phyloP scores from a whole-genome alignment of 2,888 invertebrate genomes.

The Hirtodrosophila trivittata region DNA sequence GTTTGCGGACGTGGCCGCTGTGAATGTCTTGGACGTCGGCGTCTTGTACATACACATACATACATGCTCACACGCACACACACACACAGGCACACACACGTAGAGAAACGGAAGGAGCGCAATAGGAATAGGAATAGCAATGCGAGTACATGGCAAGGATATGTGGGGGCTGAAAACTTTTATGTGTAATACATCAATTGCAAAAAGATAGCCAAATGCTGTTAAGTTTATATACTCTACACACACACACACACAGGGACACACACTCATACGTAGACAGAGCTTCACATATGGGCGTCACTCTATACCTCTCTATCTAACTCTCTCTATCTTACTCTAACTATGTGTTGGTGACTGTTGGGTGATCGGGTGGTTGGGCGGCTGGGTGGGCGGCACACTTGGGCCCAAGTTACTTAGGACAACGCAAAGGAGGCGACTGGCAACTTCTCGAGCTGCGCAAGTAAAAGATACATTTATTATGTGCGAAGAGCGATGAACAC shows the following conservation, averaged over 20 bases:
- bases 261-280: slow-evolving; percentile 18
- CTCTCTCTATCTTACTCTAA: slow-evolving; percentile 15
- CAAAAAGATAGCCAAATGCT: slow-evolving; percentile 82
- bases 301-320: slow-evolving; percentile 4
- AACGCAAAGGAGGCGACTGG: slow-evolving; percentile 30
- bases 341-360: slow-evolving; percentile 17
- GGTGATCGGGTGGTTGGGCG: slow-evolving; percentile 16
- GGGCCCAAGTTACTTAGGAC: slow-evolving; percentile 71
- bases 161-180: slow-evolving; percentile 70
- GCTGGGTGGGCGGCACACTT: slow-evolving; percentile 41
- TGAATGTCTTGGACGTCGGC: slow-evolving; percentile 67
- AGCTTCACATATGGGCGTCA: slow-evolving; percentile 16
- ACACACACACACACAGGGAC: slow-evolving; percentile 23
- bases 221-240: slow-evolving; percentile 79
- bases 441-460: slow-evolving; percentile 70
- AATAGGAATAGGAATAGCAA: slow-evolving; percentile 57
- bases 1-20: slow-evolving; percentile 75
- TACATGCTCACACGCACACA: slow-evolving; percentile 19
- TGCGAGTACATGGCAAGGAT: slow-evolving; percentile 65
- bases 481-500: slow-evolving; percentile 81
- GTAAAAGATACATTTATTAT: slow-evolving; percentile 82
- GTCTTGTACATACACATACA: slow-evolving; percentile 51
- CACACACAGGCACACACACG: slow-evolving; percentile 3
- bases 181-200: slow-evolving; percentile 83
- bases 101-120: slow-evolving; percentile 13